Percentiles rank a stretch among this genome's conserved stretches.
Conservation (phyloP, 2,113 vertebrate species). For the Amphiprion ocellaris region DNA sequence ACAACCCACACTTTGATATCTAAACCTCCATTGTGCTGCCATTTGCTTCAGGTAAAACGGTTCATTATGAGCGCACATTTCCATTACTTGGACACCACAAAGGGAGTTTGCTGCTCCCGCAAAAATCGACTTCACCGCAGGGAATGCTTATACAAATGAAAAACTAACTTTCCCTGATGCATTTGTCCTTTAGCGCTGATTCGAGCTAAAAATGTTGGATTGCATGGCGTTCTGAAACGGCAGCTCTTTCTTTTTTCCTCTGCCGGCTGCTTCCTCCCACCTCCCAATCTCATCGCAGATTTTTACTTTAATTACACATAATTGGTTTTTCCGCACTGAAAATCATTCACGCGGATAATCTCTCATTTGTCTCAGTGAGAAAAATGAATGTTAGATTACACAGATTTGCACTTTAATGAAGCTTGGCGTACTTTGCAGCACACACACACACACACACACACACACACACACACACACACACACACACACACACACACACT, state of each 20-base stretch:
- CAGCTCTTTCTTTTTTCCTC: neutral
- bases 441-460: neutral
- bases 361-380: slow-evolving; percentile 44
- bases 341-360: slow-evolving; percentile 32
- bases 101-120: neutral
- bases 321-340: slow-evolving; percentile 42
- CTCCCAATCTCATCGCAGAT: slow-evolving; percentile 27
- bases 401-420: slow-evolving; percentile 30
- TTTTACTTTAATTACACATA: slow-evolving; percentile 55
- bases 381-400: slow-evolving; percentile 50
- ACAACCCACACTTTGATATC: slow-evolving; percentile 8
- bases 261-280: slow-evolving; percentile 10
- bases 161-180: neutral
- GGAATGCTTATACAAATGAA: slow-evolving; percentile 25
- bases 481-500: too few species aligned
- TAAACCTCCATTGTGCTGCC: slow-evolving; percentile 7
- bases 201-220: slow-evolving; percentile 3
- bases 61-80: slow-evolving; percentile 31
- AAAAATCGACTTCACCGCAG: slow-evolving; percentile 17
- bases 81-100: slow-evolving; percentile 23
- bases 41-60: slow-evolving; percentile 18
- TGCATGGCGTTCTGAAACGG: neutral
- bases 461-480: too few species aligned
- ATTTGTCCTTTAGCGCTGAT: slow-evolving; percentile 9
- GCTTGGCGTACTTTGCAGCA: neutral